These are phyloP conservation scores for Apis laboriosa DNA, from an alignment of 1,140 invertebrate species.

Conservation along the genomic window DNA sequence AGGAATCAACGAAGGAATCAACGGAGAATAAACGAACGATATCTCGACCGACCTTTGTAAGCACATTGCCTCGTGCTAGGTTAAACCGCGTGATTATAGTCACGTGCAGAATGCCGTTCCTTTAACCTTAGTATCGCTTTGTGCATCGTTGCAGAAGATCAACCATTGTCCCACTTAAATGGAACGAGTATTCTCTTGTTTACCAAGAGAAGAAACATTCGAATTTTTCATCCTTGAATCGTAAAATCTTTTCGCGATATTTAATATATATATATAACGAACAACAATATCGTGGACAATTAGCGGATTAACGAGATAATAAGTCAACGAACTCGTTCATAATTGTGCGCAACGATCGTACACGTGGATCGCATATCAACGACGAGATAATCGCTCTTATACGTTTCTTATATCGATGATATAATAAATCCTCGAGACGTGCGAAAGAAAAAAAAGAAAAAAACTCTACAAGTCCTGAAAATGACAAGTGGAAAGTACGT, in stretches of 20 bases:
- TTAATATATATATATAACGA: neutral
- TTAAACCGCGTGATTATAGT: conserved; percentile 45
- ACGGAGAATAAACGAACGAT: conserved; percentile 5
- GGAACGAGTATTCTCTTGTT: neutral
- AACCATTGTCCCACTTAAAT: neutral
- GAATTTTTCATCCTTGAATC: conserved; percentile 3
- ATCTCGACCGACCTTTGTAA: conserved; percentile 44
- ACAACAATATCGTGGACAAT: neutral
- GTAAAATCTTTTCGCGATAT: conserved; percentile 11
- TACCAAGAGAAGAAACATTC: neutral
- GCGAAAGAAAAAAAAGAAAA: conserved; percentile 28
- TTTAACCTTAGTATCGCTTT: neutral
- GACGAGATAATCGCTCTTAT: neutral
- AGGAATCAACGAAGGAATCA: conserved; percentile 14
- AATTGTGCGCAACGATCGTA: conserved; percentile 45
- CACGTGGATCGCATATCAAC: conserved; percentile 35
- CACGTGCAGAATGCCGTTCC: conserved; percentile 55
- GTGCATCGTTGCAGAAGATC: neutral
- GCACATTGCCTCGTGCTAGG: conserved; percentile 27
- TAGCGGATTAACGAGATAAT: conserved; percentile 53
- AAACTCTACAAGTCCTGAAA: conserved; percentile 10
- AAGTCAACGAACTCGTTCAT: conserved; percentile 35
- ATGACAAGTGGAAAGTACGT: conserved; percentile 36
- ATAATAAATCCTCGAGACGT: conserved; percentile 30
- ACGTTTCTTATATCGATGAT: neutral